Percentiles rank a stretch among this genome's conserved stretches.
These are phyloP conservation scores for Ichneumon xanthorius DNA, from an alignment of 2,888 invertebrate species.

Conservation along the genomic window DNA sequence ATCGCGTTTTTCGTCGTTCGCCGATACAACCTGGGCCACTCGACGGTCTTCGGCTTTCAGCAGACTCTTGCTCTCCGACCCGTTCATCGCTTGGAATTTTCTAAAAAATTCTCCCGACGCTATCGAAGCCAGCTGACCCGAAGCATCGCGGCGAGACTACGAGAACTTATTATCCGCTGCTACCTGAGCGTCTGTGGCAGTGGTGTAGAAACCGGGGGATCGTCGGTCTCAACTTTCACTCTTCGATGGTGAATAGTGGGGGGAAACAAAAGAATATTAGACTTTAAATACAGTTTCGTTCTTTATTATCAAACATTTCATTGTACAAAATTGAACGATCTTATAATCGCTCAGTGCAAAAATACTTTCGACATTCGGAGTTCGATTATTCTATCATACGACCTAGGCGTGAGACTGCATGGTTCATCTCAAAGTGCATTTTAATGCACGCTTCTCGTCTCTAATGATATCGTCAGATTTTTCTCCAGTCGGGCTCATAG, in stretches of 20 bases:
- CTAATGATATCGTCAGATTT: neutral
- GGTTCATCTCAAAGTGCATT: neutral
- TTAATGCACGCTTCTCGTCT: neutral
- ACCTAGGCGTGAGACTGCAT: neutral
- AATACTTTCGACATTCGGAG: neutral
- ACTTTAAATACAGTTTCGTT: constrained; percentile 36
- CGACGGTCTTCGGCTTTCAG: constrained; percentile 69
- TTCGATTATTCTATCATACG: neutral
- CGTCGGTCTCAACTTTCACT: constrained; percentile 48
- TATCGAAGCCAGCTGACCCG: constrained; percentile 1
- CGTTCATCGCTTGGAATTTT: constrained; percentile 66
- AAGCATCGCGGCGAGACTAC: constrained; percentile 53
- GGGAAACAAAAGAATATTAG: neutral
- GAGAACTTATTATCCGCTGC: constrained; percentile 56
- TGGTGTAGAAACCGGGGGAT: constrained; percentile 69
- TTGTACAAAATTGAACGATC: constrained; percentile 37
- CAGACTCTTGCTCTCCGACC: constrained; percentile 68
- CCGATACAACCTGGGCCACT: constrained; percentile 52
- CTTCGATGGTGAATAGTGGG: constrained; percentile 38
- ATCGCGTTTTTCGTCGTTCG: constrained; percentile 70
- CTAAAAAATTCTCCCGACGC: neutral
- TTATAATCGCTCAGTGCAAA: neutral
- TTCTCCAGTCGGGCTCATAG: neutral
- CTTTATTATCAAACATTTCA: constrained; percentile 61
- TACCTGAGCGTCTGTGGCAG: constrained; percentile 42